phyloP scores from a whole-genome alignment of 2,797 vertebrate genomes.

The Alosa sapidissima region DNA sequence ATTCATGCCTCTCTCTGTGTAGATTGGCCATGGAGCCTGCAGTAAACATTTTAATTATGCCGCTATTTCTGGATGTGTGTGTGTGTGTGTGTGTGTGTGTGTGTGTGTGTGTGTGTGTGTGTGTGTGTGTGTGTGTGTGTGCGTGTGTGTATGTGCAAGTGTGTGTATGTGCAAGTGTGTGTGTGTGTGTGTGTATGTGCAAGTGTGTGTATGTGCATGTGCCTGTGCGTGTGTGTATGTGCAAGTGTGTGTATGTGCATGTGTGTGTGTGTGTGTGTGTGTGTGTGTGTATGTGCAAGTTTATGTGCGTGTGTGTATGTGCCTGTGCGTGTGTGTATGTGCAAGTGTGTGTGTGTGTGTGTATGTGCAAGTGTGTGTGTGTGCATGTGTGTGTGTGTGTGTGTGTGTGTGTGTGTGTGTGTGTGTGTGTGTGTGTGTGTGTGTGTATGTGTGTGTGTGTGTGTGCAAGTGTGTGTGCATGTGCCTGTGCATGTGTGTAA shows the following conservation, averaged over 20 bases:
- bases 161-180: not conserved
- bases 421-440: too few species aligned
- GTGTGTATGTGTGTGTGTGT: too few species aligned
- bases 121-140: not conserved
- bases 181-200: not conserved
- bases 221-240: not conserved
- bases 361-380: not conserved
- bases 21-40: not conserved
- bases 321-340: not conserved
- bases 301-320: not conserved
- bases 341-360: not conserved
- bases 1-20: not conserved
- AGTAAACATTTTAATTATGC: not conserved
- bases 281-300: not conserved
- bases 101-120: not conserved
- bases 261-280: not conserved
- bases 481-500: not conserved
- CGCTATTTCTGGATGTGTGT: not conserved
- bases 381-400: not conserved
- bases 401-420: not conserved
- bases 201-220: not conserved
- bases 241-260: not conserved
- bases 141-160: not conserved
- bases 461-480: not conserved
- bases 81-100: not conserved